These are phyloP conservation scores for Heteromyza rotundicornis DNA, from an alignment of 2,888 invertebrate genomes.

Conservation along the genomic window DNA sequence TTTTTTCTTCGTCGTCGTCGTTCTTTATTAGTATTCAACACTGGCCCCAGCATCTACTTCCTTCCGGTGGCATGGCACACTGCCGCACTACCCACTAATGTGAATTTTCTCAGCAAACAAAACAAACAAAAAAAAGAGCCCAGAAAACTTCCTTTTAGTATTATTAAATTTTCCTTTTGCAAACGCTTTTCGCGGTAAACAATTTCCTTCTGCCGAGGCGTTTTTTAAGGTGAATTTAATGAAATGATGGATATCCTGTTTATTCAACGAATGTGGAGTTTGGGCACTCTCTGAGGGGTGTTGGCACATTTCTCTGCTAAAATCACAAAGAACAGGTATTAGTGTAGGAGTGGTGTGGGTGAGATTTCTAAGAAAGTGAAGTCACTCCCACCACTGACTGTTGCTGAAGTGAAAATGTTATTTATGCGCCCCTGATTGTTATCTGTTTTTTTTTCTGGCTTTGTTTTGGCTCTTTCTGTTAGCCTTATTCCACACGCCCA, in stretches of 20 bases:
- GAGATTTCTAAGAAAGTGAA: too few relatives aligned
- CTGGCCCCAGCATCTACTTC: too few relatives aligned
- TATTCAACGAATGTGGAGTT: neutral
- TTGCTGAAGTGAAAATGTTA: too few relatives aligned
- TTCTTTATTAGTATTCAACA: too few relatives aligned
- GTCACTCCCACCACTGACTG: too few relatives aligned
- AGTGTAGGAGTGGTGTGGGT: neutral
- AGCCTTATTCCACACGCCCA: neutral
- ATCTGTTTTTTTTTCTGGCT: too few relatives aligned
- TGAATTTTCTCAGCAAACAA: neutral
- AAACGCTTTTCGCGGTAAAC: slow-evolving; percentile 9
- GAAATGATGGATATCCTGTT: slow-evolving; percentile 24
- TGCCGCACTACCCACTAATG: too few relatives aligned
- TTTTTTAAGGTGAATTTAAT: slow-evolving; percentile 22
- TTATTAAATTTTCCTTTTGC: slow-evolving; percentile 22
- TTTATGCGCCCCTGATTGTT: neutral
- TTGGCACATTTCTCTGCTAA: neutral
- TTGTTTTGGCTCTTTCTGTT: too few relatives aligned
- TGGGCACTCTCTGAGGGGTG: neutral
- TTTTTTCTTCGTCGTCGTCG: too few relatives aligned
- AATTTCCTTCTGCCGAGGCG: neutral
- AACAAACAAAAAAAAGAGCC: neutral
- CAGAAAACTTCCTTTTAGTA: slow-evolving; percentile 18
- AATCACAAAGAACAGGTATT: neutral
- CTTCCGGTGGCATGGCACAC: too few relatives aligned